Conservation (phyloP, 2,888 invertebrate genomes). For the Phalera bucephala region DNA sequence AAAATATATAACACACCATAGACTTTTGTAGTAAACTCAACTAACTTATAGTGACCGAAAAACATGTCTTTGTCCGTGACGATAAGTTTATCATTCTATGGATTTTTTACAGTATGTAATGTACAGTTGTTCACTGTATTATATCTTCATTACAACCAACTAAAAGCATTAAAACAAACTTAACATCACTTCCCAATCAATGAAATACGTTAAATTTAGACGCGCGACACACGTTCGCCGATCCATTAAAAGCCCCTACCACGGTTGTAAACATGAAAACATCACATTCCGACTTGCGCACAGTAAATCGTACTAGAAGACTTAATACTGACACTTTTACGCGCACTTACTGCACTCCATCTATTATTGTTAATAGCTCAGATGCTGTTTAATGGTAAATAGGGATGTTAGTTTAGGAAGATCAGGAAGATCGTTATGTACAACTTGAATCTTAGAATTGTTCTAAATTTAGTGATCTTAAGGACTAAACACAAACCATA, state of each 20-base stretch:
- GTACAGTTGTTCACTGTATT: too few relatives aligned
- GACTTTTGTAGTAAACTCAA: too few relatives aligned
- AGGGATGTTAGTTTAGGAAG: slow-evolving; percentile 17
- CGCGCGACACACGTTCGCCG: slow-evolving; percentile 26
- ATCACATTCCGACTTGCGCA: slow-evolving; percentile 37
- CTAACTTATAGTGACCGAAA: too few relatives aligned
- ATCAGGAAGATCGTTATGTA: background rate
- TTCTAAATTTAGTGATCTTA: too few relatives aligned
- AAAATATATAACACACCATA: too few relatives aligned
- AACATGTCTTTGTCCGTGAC: too few relatives aligned
- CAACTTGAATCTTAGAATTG: background rate
- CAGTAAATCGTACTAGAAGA: slow-evolving; percentile 50
- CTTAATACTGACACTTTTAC: slow-evolving; percentile 59
- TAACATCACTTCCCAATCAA: slow-evolving; percentile 29
- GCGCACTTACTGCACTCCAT: slow-evolving; percentile 45
- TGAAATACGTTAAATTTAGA: slow-evolving; percentile 36
- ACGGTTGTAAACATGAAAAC: slow-evolving; percentile 41
- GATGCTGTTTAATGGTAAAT: slow-evolving; percentile 59
- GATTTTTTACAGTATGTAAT: too few relatives aligned
- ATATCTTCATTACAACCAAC: too few relatives aligned
- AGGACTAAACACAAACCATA: too few relatives aligned
- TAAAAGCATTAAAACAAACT: slow-evolving; percentile 3
- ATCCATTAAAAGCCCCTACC: slow-evolving; percentile 40
- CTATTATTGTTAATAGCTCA: slow-evolving; percentile 66
- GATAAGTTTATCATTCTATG: too few relatives aligned